phyloP scores from a whole-genome alignment of 2,888 invertebrate genomes.

The Agonopterix subpropinquella region DNA sequence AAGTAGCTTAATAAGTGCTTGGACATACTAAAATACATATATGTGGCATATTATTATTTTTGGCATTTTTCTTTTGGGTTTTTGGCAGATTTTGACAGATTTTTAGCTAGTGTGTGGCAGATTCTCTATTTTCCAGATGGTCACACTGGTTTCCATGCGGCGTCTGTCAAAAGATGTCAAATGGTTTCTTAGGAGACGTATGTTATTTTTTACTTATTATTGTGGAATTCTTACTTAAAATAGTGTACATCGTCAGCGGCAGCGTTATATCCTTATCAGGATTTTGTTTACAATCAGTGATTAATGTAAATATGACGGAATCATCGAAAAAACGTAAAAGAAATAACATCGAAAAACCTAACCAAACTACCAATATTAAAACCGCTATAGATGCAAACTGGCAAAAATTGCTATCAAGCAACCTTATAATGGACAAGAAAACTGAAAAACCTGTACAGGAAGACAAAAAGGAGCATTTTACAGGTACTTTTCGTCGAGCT shows the following conservation, averaged over 20 bases:
- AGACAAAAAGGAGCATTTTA: slow-evolving; percentile 36
- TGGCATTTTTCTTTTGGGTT: too few species aligned
- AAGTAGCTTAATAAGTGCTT: too few species aligned
- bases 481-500: slow-evolving; percentile 51
- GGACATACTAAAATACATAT: too few species aligned
- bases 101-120: too few species aligned
- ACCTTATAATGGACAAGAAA: slow-evolving; percentile 45
- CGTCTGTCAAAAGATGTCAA: slow-evolving; percentile 43
- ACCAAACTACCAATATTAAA: slow-evolving; percentile 42
- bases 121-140: too few species aligned
- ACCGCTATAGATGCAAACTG: slow-evolving; percentile 61
- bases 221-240: slow-evolving; percentile 38
- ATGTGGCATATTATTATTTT: too few species aligned
- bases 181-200: slow-evolving; percentile 31
- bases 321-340: slow-evolving; percentile 49
- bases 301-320: slow-evolving; percentile 55
- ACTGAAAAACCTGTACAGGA: slow-evolving; percentile 35
- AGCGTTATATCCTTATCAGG: slow-evolving; percentile 25
- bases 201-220: slow-evolving; percentile 44
- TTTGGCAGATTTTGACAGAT: too few species aligned
- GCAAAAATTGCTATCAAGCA: slow-evolving; percentile 54
- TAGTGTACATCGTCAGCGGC: slow-evolving; percentile 25
- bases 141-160: slow-evolving; percentile 9
- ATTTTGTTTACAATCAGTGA: slow-evolving; percentile 25
- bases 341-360: slow-evolving; percentile 30